phyloP scores from a whole-genome alignment of 37 sponge, comb jelly and placozoan species.

The Bolinopsis microptera region DNA sequence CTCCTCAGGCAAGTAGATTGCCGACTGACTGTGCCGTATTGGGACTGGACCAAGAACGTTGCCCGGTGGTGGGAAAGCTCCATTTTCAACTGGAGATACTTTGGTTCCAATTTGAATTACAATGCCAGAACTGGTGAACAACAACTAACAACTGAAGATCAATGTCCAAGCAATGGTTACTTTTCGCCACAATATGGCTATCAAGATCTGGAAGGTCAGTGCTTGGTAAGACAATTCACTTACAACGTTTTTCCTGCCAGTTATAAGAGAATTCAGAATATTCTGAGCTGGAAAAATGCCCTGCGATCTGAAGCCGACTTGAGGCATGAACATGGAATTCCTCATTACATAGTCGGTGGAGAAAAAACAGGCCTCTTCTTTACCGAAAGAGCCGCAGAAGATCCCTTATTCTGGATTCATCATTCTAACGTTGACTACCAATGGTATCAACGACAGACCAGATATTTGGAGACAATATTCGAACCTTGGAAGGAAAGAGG shows the following conservation, averaged over 20 bases:
- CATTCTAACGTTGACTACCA: constrained; percentile 47
- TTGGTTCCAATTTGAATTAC: not conserved
- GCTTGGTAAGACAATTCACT: constrained; percentile 4
- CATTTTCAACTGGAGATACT: not conserved
- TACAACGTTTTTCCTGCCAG: constrained; percentile 11
- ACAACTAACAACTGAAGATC: not conserved
- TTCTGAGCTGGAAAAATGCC: not conserved
- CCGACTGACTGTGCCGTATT: constrained; percentile 2
- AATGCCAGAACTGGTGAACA: not conserved
- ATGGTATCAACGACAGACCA: constrained; percentile 36
- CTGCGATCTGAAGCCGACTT: not conserved
- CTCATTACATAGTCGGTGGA: constrained; percentile 54
- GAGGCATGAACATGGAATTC: constrained; percentile 31
- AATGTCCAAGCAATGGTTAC: constrained; percentile 40
- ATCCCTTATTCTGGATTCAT: constrained; percentile 52
- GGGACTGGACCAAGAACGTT: constrained; percentile 47
- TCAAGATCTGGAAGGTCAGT: not conserved
- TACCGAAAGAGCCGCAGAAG: constrained; percentile 47
- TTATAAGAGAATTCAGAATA: not conserved
- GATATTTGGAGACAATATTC: not conserved
- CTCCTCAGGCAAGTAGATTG: constrained; percentile 14
- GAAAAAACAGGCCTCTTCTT: constrained; percentile 21
- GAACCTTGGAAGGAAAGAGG: not conserved
- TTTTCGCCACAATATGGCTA: not conserved
- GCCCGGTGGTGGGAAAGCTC: constrained; percentile 7